These are phyloP conservation scores for Ceriagrion tenellum DNA, from an alignment of 2,888 invertebrate species.

Conservation along the genomic window DNA sequence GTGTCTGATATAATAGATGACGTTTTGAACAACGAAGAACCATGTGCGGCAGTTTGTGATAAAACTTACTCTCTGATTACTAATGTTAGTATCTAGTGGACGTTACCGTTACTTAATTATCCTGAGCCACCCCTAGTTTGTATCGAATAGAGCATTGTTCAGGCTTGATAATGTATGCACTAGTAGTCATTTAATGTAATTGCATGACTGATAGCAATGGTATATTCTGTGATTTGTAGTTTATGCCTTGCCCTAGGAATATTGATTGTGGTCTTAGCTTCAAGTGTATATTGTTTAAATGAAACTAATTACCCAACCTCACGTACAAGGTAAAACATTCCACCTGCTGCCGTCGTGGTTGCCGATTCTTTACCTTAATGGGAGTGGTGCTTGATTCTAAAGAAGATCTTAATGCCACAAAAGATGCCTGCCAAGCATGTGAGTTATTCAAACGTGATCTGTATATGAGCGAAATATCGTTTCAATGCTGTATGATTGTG, in stretches of 20 bases:
- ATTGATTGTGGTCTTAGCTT: not conserved
- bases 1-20: slow-evolving; percentile 70
- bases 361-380: slow-evolving; percentile 71
- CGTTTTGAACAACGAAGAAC: slow-evolving; percentile 69
- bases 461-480: not conserved
- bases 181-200: not conserved
- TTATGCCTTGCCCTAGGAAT: not conserved
- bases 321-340: slow-evolving; percentile 64
- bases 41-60: slow-evolving; percentile 70
- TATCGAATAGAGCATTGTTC: not conserved
- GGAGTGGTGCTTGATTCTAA: slow-evolving; percentile 69
- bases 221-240: not conserved
- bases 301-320: not conserved
- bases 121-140: not conserved
- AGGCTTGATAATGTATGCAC: not conserved
- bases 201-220: not conserved
- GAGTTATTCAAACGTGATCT: slow-evolving; percentile 16
- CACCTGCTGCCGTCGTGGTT: slow-evolving; percentile 71
- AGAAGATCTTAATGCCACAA: slow-evolving; percentile 70
- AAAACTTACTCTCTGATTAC: slow-evolving; percentile 69
- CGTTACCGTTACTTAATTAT: not conserved
- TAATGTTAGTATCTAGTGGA: not conserved
- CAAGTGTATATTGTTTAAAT: not conserved
- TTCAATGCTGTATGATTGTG: not conserved
- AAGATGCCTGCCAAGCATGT: slow-evolving; percentile 71